These are phyloP conservation scores for Tetraodon nigroviridis DNA, from an alignment of 2,113 vertebrate genomes.

Conservation along the genomic window DNA sequence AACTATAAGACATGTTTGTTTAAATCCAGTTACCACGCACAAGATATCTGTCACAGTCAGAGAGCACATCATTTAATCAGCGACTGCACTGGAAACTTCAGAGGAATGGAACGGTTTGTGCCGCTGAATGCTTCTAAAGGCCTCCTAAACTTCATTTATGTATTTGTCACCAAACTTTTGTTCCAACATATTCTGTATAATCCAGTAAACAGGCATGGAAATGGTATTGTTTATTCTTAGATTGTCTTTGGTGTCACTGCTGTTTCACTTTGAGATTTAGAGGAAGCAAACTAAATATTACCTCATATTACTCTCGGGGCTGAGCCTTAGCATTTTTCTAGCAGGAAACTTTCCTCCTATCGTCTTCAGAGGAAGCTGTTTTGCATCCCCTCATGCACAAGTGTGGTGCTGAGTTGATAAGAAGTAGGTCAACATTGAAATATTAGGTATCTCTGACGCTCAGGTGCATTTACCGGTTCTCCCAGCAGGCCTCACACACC, in stretches of 20 bases:
- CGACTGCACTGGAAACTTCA: too few species aligned
- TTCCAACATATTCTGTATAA: neutral
- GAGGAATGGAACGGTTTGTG: too few species aligned
- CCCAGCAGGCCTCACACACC: constrained; percentile 39
- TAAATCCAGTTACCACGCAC: constrained; percentile 6
- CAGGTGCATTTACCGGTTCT: constrained; percentile 20
- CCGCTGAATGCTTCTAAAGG: too few species aligned
- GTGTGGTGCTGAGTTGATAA: neutral
- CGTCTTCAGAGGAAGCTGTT: constrained; percentile 18
- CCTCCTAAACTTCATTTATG: too few species aligned
- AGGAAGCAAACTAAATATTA: neutral
- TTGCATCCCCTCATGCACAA: constrained; percentile 3
- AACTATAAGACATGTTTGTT: constrained; percentile 10
- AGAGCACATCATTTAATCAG: too few species aligned
- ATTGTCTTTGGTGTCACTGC: neutral
- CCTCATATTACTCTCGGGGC: neutral
- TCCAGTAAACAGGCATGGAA: neutral
- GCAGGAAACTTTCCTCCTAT: constrained; percentile 12
- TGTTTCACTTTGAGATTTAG: neutral
- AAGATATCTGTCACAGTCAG: too few species aligned
- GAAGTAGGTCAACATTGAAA: constrained; percentile 54
- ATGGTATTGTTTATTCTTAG: neutral
- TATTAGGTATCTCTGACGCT: constrained; percentile 18
- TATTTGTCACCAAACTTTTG: neutral
- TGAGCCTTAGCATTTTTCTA: neutral